Evolutionary conservation across 2,113 vertebrate species (phyloP).

Genomic region (Recurvirostra avosetta): DNA sequence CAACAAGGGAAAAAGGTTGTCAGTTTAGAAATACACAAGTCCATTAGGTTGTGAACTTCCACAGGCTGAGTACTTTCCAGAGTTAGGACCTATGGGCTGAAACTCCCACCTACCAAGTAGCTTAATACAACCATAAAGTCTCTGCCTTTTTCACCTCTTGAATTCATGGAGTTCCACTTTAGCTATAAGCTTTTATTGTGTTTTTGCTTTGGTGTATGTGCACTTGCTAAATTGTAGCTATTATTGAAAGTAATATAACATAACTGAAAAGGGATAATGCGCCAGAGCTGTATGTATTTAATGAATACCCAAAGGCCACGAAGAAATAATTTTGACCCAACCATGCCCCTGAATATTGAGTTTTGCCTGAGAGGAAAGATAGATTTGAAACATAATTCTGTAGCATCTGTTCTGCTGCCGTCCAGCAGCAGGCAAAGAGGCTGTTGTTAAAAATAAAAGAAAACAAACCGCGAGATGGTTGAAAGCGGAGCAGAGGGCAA

Average conservation of each 20-base stretch:
- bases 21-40: background rate
- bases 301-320: slow-evolving; percentile 26
- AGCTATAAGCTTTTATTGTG: background rate
- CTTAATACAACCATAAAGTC: background rate
- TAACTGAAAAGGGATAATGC: background rate
- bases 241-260: slow-evolving; percentile 16
- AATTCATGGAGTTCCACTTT: background rate
- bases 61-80: background rate
- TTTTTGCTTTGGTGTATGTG: background rate
- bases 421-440: background rate
- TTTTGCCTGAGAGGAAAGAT: background rate
- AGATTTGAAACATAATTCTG: slow-evolving; percentile 23
- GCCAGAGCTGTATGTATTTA: background rate
- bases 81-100: background rate
- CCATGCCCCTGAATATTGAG: slow-evolving; percentile 23
- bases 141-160: background rate
- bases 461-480: background rate
- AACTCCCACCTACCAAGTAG: background rate
- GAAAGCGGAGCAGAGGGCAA: background rate
- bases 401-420: background rate
- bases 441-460: background rate
- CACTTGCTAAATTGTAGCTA: background rate
- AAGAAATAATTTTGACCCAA: slow-evolving; percentile 30
- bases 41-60: background rate
- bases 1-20: background rate